Evolutionary conservation across 1,140 invertebrate genomes (phyloP).

Genomic region (Augochlora pura): DNA sequence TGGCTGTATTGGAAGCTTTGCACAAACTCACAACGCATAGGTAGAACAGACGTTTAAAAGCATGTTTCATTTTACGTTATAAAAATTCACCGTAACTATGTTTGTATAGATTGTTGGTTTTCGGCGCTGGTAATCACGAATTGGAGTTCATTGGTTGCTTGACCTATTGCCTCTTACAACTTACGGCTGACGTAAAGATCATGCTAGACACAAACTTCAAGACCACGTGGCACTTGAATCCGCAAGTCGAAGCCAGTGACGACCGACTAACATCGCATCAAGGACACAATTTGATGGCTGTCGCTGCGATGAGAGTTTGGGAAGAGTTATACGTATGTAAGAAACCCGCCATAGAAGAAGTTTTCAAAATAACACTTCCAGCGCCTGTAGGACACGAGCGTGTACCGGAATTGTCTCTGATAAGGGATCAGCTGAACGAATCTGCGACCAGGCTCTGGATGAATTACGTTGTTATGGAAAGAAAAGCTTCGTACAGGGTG

Average conservation of each 20-base stretch:
- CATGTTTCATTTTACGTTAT: background rate
- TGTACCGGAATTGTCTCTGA: conserved; percentile 88
- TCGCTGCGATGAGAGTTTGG: conserved; percentile 96
- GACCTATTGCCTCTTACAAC: conserved; percentile 96
- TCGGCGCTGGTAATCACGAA: conserved; percentile 97
- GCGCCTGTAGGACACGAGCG: conserved; percentile 86
- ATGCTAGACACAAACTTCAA: conserved; percentile 88
- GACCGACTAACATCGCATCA: conserved; percentile 89
- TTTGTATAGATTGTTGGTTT: conserved; percentile 87
- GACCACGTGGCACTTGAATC: conserved; percentile 95
- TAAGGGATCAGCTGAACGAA: conserved; percentile 93
- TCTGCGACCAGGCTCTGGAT: conserved; percentile 93
- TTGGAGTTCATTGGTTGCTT: conserved; percentile 97
- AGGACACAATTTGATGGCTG: conserved; percentile 92
- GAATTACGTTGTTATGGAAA: conserved; percentile 93
- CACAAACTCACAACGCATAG: conserved; percentile 94
- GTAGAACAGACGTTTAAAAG: conserved; percentile 57
- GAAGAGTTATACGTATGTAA: conserved; percentile 98
- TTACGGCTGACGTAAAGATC: conserved; percentile 94
- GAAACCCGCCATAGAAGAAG: conserved; percentile 96
- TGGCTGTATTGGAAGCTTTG: conserved; percentile 94
- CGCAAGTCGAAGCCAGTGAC: conserved; percentile 86
- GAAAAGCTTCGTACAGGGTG: conserved; percentile 90
- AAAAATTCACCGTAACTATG: conserved; percentile 41
- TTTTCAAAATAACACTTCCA: conserved; percentile 93